These are phyloP conservation scores for Eurosta solidaginis DNA, from an alignment of 1,140 invertebrate species.

Conservation along the genomic window DNA sequence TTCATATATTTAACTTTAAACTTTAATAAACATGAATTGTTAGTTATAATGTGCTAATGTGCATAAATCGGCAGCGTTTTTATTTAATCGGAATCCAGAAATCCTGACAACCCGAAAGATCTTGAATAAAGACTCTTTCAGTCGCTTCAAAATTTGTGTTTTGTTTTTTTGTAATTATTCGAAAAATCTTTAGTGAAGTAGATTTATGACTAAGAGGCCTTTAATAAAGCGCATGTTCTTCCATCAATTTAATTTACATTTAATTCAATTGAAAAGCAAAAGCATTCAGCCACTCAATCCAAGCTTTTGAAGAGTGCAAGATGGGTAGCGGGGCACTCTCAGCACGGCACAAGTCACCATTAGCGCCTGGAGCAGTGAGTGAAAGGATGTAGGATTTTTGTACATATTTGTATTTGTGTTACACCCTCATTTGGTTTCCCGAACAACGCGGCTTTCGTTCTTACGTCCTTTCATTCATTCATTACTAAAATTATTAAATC, in stretches of 20 bases:
- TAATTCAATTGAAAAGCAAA: background rate
- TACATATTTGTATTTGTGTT: background rate
- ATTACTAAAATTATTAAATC: constrained; percentile 1
- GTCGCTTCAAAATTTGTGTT: background rate
- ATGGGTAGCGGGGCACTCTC: background rate
- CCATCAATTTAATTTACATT: constrained; percentile 29
- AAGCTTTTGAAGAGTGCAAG: background rate
- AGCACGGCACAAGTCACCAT: too few relatives aligned
- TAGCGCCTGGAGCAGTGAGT: too few relatives aligned
- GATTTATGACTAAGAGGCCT: constrained; percentile 18
- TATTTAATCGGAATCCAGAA: too few relatives aligned
- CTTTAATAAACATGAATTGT: too few relatives aligned
- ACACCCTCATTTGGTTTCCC: constrained; percentile 6
- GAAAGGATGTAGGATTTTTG: too few relatives aligned
- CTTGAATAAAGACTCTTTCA: too few relatives aligned
- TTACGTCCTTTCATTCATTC: background rate
- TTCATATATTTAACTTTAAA: too few relatives aligned
- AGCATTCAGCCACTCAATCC: background rate
- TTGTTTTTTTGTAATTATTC: background rate
- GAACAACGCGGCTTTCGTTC: background rate
- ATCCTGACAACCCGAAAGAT: too few relatives aligned
- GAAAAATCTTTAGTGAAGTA: background rate
- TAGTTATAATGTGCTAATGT: too few relatives aligned
- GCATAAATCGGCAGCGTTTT: too few relatives aligned
- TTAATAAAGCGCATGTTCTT: constrained; percentile 20